Base-by-base conservation (phyloP, 2,888 invertebrate species). In the Cosmopolites sordidus region DNA sequence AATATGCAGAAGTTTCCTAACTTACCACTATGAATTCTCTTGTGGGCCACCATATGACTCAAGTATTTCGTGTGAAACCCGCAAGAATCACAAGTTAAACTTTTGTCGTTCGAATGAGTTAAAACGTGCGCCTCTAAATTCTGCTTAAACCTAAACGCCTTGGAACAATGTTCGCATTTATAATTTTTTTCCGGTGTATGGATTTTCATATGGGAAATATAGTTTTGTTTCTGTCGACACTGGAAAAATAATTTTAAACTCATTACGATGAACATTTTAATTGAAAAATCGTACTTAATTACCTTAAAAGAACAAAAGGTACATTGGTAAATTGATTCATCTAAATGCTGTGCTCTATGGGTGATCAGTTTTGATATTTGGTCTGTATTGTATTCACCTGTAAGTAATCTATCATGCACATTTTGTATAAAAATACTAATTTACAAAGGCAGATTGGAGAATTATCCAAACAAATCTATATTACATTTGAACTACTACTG, bases 21-120 rank as follows among this genome's bases (percentile, higher is more conserved):
- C 47, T 63, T 65, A 73, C 80, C 79, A 60, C 81, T 77, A 69
- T 85, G 85, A 51, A 82, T 81, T 48, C 83, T 73, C 62, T 80
- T 80, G 67, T 85, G 85, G 11, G 81, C 77, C 41, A 82, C 79
- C 65, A 84, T 76, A 66, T 84, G 82, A 60, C 82, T 83, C 58
- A 82, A 76, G 66, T 80, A 83, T 66, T 83, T 83, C 30, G 84
- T 83, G 54, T 80, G 77, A 67, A 84, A 86, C 6, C 82, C 82
- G 70, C 85, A 86, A n/a, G 77, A 75, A 57, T 83, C 83, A 66
- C 85, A 86, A 1, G 78, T 73, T 59, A 79, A 78, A n/a, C 78
- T 79, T 57, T 83, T 77, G 52, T 77, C 78, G 41, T 76, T 61
- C 38, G 75, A 75, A 64, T 83, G 83, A 1, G 75, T 78, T 38